Base-by-base conservation (phyloP, 2,797 vertebrate species). In the Margarornis squamiger region DNA sequence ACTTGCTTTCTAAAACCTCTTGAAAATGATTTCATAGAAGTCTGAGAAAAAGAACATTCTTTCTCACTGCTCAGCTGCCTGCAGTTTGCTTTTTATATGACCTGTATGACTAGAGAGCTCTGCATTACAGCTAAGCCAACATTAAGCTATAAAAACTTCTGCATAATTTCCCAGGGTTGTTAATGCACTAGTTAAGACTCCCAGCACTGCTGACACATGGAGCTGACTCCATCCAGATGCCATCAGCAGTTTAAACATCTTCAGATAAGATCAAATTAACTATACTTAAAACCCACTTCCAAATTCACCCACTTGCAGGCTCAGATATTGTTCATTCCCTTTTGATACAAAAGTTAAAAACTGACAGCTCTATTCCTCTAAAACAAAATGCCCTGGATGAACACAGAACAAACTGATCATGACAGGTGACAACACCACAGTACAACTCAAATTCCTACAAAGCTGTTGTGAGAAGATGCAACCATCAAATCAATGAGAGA, bases 211-310 rank as follows among this genome's bases (percentile, higher is more conserved):
- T 91, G 92, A 81, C 84, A 95, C 77, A 91, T 4, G 51, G 39
- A 54, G 61, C 68, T 86, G 88, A 68, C 58, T 61, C 61, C 62
- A 86, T 68, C 30, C 82, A 83, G 62, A 73, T 88, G 75, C 51
- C 80, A 94, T 93, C 76, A 88, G 79, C 79, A 88, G 45, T 93
- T 96, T 58, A 79, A 84, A 82, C 27, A 63, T 57, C 80, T 91
- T 89, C 77, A 86, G 71, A 87, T 86, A 95, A 85, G 67, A 86
- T 81, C 62, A 92, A 54, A 76, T 66, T 62, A 91, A 46, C 62
- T 68, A 12, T 23, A 34, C 80, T 86, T 81, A 78, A 73, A 92
- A 80, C 6, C 1, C 32, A 68, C 24, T 8, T 65, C 32, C 57
- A 72, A 72, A 72, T 68, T 75, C 5, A 1, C 43, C 26, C 55